Evolutionary conservation across 2,888 invertebrate genomes (phyloP).

Genomic region (Lingula anatina): DNA sequence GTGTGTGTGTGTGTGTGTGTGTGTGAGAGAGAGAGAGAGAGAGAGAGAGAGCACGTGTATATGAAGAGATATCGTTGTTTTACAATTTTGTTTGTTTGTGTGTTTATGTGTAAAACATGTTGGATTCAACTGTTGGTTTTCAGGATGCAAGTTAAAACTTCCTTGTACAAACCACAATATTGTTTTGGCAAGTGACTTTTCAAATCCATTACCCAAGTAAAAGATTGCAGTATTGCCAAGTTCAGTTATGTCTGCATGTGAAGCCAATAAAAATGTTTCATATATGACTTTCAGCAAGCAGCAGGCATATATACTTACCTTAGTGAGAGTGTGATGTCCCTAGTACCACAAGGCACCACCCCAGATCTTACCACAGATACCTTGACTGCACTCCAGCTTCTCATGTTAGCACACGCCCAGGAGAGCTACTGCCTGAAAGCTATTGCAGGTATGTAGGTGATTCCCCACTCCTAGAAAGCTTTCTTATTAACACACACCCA

Average conservation of each 20-base stretch:
- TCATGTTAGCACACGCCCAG: constrained; percentile 98
- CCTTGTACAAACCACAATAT: too few species aligned
- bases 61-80: constrained; percentile 88
- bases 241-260: too few species aligned
- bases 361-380: constrained; percentile 92
- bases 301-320: constrained; percentile 84
- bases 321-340: constrained; percentile 63
- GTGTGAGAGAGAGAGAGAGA: too few species aligned
- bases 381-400: constrained; percentile 72
- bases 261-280: too few species aligned
- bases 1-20: too few species aligned
- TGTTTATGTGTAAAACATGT: too few species aligned
- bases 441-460: constrained; percentile 47
- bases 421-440: constrained; percentile 96
- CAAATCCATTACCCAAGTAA: too few species aligned
- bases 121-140: too few species aligned
- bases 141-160: too few species aligned
- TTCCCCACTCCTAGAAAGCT: constrained; percentile 77
- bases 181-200: too few species aligned
- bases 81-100: constrained; percentile 99
- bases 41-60: too few species aligned
- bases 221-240: too few species aligned
- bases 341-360: constrained; percentile 91
- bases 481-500: constrained; percentile 98
- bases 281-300: constrained; percentile 64